phyloP scores from a whole-genome alignment of 1,140 invertebrate species.

The Brevipalpus yothersi region DNA sequence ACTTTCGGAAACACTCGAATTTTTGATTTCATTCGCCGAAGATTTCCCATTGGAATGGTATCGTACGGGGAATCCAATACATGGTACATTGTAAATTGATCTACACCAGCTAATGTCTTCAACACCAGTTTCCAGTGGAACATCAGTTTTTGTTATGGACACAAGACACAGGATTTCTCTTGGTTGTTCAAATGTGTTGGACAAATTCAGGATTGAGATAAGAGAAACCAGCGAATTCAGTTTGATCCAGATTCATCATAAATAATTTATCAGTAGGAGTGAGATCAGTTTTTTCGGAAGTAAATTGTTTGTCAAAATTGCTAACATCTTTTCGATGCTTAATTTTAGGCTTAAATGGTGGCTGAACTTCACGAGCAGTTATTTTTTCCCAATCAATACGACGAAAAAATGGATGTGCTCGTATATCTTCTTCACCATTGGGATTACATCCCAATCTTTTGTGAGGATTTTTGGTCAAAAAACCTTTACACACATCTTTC shows the following conservation, averaged over 20 bases:
- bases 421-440: conserved; percentile 72
- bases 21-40: no score
- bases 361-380: conserved; percentile 83
- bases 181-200: conserved; percentile 35
- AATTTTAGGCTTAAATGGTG: conserved; percentile 96
- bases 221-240: conserved; percentile 97
- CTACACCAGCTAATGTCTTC: no score
- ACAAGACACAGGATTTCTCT: no score
- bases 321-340: conserved; percentile 95
- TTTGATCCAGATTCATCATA: conserved; percentile 99
- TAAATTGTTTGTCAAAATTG: conserved; percentile 99
- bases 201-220: conserved; percentile 89
- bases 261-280: conserved; percentile 97
- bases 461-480: conserved; percentile 78
- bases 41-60: no score
- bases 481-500: conserved; percentile 90
- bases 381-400: conserved; percentile 94
- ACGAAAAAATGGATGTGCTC: conserved; percentile 86
- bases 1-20: no score
- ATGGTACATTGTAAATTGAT: no score
- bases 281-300: conserved; percentile 87
- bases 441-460: conserved; percentile 73
- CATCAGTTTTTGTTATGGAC: no score
- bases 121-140: no score
- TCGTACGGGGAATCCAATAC: no score